Conservation (phyloP, 2,113 vertebrate genomes). For the Bufo gargarizans region DNA sequence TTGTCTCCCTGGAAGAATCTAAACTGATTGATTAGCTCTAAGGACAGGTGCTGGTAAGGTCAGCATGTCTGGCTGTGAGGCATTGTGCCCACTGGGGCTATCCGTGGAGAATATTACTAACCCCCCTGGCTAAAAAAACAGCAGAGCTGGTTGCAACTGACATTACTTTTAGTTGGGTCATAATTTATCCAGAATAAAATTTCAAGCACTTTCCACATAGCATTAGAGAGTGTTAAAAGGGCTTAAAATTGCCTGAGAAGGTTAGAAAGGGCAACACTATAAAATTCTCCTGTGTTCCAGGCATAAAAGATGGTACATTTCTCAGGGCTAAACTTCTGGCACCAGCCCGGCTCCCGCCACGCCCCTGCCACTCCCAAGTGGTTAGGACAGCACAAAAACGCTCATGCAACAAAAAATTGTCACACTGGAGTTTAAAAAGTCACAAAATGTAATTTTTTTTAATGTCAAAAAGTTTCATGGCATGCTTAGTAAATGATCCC, state of each 20-base stretch:
- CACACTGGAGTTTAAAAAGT: not conserved
- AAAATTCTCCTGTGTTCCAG: too few relatives aligned
- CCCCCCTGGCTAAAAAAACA: constrained; percentile 34
- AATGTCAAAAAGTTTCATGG: too few relatives aligned
- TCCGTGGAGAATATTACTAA: constrained; percentile 21
- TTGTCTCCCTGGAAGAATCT: constrained; percentile 4
- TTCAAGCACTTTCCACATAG: constrained; percentile 8
- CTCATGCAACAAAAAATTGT: too few relatives aligned
- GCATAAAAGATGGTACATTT: too few relatives aligned
- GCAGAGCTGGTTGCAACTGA: not conserved
- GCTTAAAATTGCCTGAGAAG: constrained; percentile 14
- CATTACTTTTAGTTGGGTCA: not conserved
- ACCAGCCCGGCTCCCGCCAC: too few relatives aligned
- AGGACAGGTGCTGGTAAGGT: constrained; percentile 55
- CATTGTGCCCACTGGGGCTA: constrained; percentile 30
- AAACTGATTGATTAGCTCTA: constrained; percentile 40
- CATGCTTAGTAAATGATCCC: too few relatives aligned
- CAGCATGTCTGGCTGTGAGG: constrained; percentile 49
- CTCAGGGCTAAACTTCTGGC: too few relatives aligned
- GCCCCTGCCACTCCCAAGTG: too few relatives aligned
- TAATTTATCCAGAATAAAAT: not conserved
- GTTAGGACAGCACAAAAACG: too few relatives aligned
- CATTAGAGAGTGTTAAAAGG: not conserved
- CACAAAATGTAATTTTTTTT: too few relatives aligned
- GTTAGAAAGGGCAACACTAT: too few relatives aligned